Evolutionary conservation across 2,888 invertebrate species (phyloP).

Genomic region (Brachylomia viminalis): DNA sequence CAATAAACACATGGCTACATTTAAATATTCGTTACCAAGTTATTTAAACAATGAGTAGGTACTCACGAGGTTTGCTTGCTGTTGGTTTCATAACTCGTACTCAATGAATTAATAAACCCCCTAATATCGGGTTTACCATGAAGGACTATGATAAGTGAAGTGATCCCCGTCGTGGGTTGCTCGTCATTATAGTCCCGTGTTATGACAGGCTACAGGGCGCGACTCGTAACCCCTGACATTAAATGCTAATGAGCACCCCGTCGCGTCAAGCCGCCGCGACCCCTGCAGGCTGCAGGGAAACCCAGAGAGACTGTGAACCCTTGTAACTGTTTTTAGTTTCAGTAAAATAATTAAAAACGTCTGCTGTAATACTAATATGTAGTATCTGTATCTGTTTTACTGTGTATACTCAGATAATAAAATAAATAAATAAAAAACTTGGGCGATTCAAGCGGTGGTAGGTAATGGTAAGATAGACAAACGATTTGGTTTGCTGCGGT

Average conservation of each 20-base stretch:
- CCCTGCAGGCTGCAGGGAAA: constrained; percentile 1
- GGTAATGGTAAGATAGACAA: background rate
- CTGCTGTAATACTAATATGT: too few relatives aligned
- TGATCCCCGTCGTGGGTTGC: constrained; percentile 28
- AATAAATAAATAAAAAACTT: too few relatives aligned
- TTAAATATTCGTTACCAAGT: background rate
- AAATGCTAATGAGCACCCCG: constrained; percentile 61
- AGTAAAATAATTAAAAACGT: background rate
- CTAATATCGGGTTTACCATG: background rate
- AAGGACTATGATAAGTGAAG: background rate
- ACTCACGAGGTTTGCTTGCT: background rate
- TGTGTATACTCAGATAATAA: too few relatives aligned
- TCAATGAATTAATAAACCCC: background rate
- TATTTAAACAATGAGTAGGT: background rate
- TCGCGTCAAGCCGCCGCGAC: constrained; percentile 41
- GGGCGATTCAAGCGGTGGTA: background rate
- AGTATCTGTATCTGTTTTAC: too few relatives aligned
- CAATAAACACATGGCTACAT: background rate
- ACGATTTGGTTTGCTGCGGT: background rate
- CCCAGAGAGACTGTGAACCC: too few relatives aligned
- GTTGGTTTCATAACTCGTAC: background rate
- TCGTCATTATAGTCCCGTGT: constrained; percentile 52
- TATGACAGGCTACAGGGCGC: constrained; percentile 51
- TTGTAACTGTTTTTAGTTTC: background rate
- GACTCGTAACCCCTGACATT: constrained; percentile 55